phyloP scores from a whole-genome alignment of 2,888 invertebrate species.

The Luperina nickerlii region DNA sequence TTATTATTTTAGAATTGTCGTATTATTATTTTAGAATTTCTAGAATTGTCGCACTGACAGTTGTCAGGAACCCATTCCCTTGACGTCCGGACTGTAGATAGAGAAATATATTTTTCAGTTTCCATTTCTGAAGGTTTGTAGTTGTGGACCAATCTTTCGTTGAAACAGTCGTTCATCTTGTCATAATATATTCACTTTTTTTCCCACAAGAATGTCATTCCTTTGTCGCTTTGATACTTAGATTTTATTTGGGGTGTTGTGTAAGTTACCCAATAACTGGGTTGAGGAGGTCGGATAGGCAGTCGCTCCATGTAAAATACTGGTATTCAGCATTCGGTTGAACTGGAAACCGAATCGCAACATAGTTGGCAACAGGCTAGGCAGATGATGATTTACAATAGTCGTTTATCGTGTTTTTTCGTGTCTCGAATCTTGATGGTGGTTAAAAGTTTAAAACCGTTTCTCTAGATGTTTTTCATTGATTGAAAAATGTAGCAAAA shows the following conservation, averaged over 20 bases:
- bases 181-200: not conserved
- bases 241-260: not conserved
- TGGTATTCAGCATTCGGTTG: not conserved
- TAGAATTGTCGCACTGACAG: too few relatives aligned
- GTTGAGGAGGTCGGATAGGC: not conserved
- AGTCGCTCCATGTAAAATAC: not conserved
- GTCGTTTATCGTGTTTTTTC: not conserved
- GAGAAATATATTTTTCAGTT: not conserved
- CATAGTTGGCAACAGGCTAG: not conserved
- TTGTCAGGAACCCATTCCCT: too few relatives aligned
- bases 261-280: too few relatives aligned
- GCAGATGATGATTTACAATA: not conserved
- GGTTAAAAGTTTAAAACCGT: constrained; percentile 35
- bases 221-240: not conserved
- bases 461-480: constrained; percentile 29
- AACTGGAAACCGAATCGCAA: not conserved
- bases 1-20: too few relatives aligned
- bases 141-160: not conserved
- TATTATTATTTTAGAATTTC: too few relatives aligned
- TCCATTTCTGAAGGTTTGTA: not conserved
- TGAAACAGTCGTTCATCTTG: not conserved
- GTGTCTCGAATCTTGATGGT: constrained; percentile 10
- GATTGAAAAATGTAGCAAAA: constrained; percentile 26
- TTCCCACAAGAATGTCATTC: not conserved
- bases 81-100: too few relatives aligned